These are phyloP conservation scores for Aplodontia rufa DNA, from an alignment of 2,113 vertebrate species.

Conservation along the genomic window DNA sequence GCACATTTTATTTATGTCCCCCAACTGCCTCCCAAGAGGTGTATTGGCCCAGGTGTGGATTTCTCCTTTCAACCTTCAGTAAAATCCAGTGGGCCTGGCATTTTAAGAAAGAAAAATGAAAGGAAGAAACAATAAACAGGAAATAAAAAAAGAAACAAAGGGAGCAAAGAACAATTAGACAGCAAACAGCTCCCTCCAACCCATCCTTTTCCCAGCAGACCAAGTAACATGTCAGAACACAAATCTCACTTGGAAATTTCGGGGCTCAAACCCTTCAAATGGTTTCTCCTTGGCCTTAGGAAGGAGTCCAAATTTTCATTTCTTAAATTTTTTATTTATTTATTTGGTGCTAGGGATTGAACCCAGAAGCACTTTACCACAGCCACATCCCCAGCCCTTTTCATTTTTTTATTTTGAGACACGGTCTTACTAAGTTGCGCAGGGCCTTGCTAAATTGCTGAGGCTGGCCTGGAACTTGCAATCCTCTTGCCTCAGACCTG, in stretches of 20 bases:
- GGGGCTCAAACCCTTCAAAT: background rate
- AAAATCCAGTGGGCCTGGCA: background rate
- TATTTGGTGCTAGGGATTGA: background rate
- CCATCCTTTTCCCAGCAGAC: background rate
- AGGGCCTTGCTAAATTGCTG: background rate
- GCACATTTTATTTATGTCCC: background rate
- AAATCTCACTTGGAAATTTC: background rate
- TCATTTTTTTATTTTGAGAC: background rate
- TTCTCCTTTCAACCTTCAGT: background rate
- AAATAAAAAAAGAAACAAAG: constrained; percentile 13
- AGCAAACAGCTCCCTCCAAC: background rate
- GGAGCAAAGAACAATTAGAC: background rate
- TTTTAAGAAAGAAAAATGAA: background rate
- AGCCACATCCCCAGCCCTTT: background rate
- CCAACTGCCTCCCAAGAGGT: background rate
- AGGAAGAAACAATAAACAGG: background rate
- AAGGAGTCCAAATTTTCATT: background rate
- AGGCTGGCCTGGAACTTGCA: background rate
- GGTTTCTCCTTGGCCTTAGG: constrained; percentile 20
- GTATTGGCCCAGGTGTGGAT: background rate
- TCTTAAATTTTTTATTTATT: too few species aligned
- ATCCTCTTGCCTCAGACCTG: background rate
- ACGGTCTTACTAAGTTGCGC: background rate
- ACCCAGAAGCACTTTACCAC: background rate
- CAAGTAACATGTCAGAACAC: background rate